phyloP scores from a whole-genome alignment of 35 echinoderm and acorn worm species.

The Stichopus chloronotus region DNA sequence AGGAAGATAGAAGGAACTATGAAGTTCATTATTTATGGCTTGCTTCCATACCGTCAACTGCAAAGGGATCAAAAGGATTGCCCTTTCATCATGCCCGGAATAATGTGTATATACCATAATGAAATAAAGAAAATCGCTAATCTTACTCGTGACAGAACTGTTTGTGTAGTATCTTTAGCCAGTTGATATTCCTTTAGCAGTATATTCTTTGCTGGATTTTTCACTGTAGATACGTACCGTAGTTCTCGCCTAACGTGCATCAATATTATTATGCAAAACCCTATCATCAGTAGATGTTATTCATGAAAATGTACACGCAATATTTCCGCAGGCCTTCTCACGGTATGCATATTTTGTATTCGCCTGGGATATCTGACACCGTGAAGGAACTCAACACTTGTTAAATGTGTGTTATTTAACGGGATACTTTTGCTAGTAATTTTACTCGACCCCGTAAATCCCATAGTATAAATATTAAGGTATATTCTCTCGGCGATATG shows the following conservation, averaged over 20 bases:
- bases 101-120: too few species aligned
- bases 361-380: conserved; percentile 16
- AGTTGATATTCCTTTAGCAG: too few species aligned
- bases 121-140: too few species aligned
- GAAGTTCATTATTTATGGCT: too few species aligned
- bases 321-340: background rate
- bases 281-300: background rate
- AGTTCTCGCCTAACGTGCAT: background rate
- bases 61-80: too few species aligned
- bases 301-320: conserved; percentile 10
- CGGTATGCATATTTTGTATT: conserved; percentile 29
- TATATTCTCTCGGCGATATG: background rate
- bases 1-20: too few species aligned
- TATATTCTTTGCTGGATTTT: too few species aligned
- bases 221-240: background rate
- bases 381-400: background rate
- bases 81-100: too few species aligned
- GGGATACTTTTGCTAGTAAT: conserved; percentile 14
- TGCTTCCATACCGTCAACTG: too few species aligned
- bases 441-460: background rate
- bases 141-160: too few species aligned
- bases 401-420: conserved; percentile 45
- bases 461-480: conserved; percentile 40
- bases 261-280: background rate
- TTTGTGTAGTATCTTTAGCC: too few species aligned